A percentile compares a stretch with the other conserved stretches of the same genome.
Conservation (phyloP, 2,113 vertebrate genomes). For the Proterorhinus semilunaris region DNA sequence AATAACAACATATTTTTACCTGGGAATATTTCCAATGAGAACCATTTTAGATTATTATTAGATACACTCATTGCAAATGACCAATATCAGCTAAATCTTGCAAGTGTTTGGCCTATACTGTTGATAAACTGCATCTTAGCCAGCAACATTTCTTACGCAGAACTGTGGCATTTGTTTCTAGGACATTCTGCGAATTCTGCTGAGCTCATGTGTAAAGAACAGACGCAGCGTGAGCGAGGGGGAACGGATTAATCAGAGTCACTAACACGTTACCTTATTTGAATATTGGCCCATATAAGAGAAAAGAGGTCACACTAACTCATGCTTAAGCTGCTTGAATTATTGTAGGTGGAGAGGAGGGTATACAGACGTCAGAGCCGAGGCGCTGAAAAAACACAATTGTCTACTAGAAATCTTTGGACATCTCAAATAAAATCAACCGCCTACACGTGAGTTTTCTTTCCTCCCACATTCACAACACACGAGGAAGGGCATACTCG, state of each 20-base stretch:
- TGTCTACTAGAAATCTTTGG: constrained; percentile 74
- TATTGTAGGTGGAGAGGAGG: constrained; percentile 41
- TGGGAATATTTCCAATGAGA: not conserved
- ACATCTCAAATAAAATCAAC: constrained; percentile 74
- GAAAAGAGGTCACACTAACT: constrained; percentile 41
- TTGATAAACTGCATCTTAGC: not conserved
- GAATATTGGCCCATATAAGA: constrained; percentile 46
- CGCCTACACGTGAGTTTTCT: constrained; percentile 16
- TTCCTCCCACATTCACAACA: not conserved
- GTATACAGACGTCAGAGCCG: constrained; percentile 20
- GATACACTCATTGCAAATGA: not conserved
- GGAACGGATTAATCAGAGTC: constrained; percentile 37
- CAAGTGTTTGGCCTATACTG: not conserved
- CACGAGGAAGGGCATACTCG: not conserved
- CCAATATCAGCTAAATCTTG: not conserved
- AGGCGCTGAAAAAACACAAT: constrained; percentile 54
- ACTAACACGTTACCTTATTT: constrained; percentile 38
- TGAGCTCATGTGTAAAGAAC: constrained; percentile 23
- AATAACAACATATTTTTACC: too few species aligned
- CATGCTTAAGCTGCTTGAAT: constrained; percentile 39
- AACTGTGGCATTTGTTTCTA: constrained; percentile 1
- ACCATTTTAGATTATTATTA: not conserved
- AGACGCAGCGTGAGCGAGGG: constrained; percentile 25
- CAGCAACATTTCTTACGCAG: not conserved
- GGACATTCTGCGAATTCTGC: constrained; percentile 30